These are phyloP conservation scores for Amblyjoppa proteus DNA, from an alignment of 2,888 invertebrate species.

Conservation along the genomic window DNA sequence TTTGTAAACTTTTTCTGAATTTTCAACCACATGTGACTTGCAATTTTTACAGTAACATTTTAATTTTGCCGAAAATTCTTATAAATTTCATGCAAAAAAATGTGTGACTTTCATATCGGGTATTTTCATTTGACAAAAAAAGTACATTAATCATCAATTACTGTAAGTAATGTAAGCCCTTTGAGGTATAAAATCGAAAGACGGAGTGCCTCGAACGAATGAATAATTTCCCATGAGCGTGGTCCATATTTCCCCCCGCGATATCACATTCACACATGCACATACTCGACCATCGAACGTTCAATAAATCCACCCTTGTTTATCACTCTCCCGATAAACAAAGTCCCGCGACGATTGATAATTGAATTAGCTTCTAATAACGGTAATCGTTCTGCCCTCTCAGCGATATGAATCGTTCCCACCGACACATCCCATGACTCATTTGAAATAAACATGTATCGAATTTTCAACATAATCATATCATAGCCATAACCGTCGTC, in stretches of 20 bases:
- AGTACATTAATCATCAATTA: no score
- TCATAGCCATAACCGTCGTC: background rate
- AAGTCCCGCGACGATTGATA: conserved; percentile 23
- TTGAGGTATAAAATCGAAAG: no score
- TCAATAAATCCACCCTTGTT: background rate
- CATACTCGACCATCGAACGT: no score
- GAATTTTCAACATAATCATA: conserved; percentile 1
- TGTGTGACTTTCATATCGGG: no score
- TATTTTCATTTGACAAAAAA: no score
- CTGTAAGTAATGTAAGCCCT: no score
- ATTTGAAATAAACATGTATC: conserved; percentile 4
- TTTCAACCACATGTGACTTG: no score
- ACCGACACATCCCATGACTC: background rate
- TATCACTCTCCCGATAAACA: background rate
- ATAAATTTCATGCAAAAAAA: no score
- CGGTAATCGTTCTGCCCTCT: conserved; percentile 24
- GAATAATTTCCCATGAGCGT: background rate
- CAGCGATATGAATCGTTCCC: conserved; percentile 17
- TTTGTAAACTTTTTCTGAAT: no score
- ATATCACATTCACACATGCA: background rate
- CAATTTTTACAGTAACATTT: no score
- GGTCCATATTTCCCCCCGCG: background rate
- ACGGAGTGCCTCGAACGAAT: no score
- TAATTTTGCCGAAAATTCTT: no score
- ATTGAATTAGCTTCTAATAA: conserved; percentile 56